Base-by-base conservation (phyloP, 2,113 vertebrate species). In the Stigmatopora argus region DNA sequence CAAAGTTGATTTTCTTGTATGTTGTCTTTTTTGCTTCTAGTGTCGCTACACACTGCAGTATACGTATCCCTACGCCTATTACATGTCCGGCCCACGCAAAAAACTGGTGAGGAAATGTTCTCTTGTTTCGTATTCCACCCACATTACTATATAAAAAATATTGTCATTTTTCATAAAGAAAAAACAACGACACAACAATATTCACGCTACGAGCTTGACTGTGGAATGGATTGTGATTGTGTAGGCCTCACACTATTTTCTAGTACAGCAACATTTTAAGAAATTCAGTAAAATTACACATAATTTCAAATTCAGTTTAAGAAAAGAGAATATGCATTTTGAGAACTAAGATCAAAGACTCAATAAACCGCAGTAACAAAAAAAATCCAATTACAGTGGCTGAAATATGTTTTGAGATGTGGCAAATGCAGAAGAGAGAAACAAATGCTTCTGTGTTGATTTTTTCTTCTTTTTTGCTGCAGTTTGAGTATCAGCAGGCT, bases 401-500 rank as follows among this genome's bases (percentile, higher is more conserved):
- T 10, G 6, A 41, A 10, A 41, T 41, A 41, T 41, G 9, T 46
- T 46, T 46, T 46, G 45, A 46, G 45, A 17, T 14, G 14, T 13
- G 53, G 14, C 14, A 56, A 56, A 56, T 56, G 53, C 12, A 56
- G 23, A 55, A n/a, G 26, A 26, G 12, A 12, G 12, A 55, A 13
- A 56, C 14, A 56, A 56, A 56, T 3, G 53, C 23, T 31, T 15
- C 1, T 7, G 13, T 14, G 21, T 51, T 44, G 31, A 51, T 66
- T 71, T 58, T 58, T 7, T 52, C 7, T 12, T 53, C 17, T 62
- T 62, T 62, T 62, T 34, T 15, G 46, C 64, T 86, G 58, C 83
- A 97, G 96, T 99, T 99, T 90, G 97, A 99, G 85, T 99, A 99
- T 87, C 97, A 99, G 87, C 97, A 99, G 88, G 97, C 97, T 21